Base-by-base conservation (phyloP, 2,888 invertebrate genomes). In the Acleris literana region DNA sequence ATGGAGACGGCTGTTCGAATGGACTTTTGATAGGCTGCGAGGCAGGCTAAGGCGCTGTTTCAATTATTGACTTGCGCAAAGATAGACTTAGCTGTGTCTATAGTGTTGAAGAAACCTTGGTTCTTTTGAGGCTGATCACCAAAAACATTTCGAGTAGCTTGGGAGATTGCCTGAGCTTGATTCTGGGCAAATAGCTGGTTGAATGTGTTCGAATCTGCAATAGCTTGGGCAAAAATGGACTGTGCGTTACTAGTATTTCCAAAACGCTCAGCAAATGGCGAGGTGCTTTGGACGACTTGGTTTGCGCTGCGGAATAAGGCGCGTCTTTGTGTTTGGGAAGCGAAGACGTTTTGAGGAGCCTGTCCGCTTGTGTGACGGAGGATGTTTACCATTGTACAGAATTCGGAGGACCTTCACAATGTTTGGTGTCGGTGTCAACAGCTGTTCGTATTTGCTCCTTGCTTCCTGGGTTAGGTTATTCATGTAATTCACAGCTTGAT, bases 401-500 rank as follows among this genome's bases (percentile, higher is more conserved):
- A 81, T 81, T 69, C 84, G 73, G 29, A 90, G 70, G 0, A 81
- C 72, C 70, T 84, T 81, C 5, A 80, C 75, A 16, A 85, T 80
- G 17, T 74, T 71, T 3, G 77, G 61, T 20, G 79, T 81, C 11
- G 86, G 83, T 39, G 84, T 79, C 0, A 85, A 63, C 0, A 86
- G 72, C 66, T 83, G 79, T 70, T 88, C 81, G 78, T 86, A 82
- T 71, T 84, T 90, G 6, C 76, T 66, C 68, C 79, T 81, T 29
- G 83, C 71, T 64, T 88, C 87, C 74, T 79, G 78, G 2, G 74
- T 72, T 0, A 87, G 59, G 56, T 84, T 84, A 59, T 88, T 85
- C 72, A 88, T 81, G 65, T 80, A 86, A 7, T 72, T 56, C 86
- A 96, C 95, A 79, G 95, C 96, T 81, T 94, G 93, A 5, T 95